Evolutionary conservation across 2,888 invertebrate genomes (phyloP), one percentile per base, ranked within the genome.

Genomic region (Eupeodes luniger): DNA sequence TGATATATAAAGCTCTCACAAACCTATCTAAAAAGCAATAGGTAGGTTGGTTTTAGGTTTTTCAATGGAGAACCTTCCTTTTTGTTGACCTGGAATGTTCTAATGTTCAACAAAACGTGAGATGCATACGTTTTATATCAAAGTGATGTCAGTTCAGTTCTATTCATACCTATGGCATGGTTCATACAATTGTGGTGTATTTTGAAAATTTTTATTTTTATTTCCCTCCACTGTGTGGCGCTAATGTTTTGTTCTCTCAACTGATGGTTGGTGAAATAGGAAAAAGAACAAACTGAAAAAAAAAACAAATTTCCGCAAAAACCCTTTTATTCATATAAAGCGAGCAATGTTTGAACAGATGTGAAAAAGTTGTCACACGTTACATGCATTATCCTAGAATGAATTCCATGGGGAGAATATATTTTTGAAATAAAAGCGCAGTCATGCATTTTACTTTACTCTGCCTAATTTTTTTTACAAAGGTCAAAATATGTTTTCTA

Each of bases 321-420:
- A 61, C 36, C 51, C 14, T 69, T 62, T 59, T 34, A 59, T 49
- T 51, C 34, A 19, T 36, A 44, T 44, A 10, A 44, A 12, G 12
- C 19, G 49, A 19, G 79, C 75, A 57, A 79, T 83, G 79, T 86
- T 86, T 83, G n/a, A 86, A 83, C 86, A 86, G 86, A 83, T 86
- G 86, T 79, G 74, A 16, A 75, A 86, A 70, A 70, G 51, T 75
- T 40, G 80, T 74, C 27, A 49, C 47, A 67, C 80, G 51, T 72
- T 40, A 36, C 47, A 57, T 40, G 53, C 4, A 12, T 40, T 27
- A 36, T 4, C 12, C 14, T 36, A 19, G 36, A 16, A 40, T 51
- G 19, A 76, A 62, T 53, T 51, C 10, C 51, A 76, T 40, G 40
- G 9, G 55, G 9, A 34, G 14, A 59, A 47, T 49, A 61, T 5